Evolutionary conservation across 2,113 vertebrate genomes (phyloP).

Genomic region (Gymnogyps californianus): DNA sequence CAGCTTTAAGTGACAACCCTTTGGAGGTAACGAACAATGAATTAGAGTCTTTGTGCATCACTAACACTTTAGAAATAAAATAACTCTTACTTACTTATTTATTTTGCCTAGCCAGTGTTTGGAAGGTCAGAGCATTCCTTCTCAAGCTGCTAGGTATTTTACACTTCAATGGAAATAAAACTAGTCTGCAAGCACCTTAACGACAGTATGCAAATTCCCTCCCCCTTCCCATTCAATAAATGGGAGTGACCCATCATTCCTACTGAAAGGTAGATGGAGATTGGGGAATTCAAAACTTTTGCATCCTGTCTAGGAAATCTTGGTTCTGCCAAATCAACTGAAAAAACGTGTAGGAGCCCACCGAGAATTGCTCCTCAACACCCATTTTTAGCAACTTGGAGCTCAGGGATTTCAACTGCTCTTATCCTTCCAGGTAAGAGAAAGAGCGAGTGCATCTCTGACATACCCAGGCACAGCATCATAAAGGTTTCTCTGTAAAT

Average conservation of each 20-base stretch:
- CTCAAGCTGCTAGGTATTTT: neutral
- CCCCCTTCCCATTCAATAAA: neutral
- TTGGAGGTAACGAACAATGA: neutral
- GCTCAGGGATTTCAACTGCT: neutral
- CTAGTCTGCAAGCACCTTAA: neutral
- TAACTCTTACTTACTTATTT: neutral
- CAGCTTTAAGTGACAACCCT: neutral
- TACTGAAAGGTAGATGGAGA: neutral
- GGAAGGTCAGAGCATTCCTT: neutral
- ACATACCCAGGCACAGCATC: neutral
- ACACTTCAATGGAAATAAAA: neutral
- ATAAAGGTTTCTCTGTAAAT: neutral
- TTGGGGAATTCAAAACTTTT: neutral
- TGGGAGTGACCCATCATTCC: neutral
- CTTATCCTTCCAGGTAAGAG: neutral
- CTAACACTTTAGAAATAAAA: neutral
- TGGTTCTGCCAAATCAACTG: neutral
- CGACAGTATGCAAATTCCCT: neutral
- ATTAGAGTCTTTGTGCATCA: neutral
- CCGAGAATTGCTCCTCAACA: neutral
- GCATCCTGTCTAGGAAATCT: neutral
- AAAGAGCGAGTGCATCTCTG: accelerated
- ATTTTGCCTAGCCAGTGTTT: neutral
- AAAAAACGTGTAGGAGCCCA: neutral
- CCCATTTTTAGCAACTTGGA: neutral